Evolutionary conservation across 2,113 vertebrate genomes (phyloP).

Genomic region (Mirza zaza): DNA sequence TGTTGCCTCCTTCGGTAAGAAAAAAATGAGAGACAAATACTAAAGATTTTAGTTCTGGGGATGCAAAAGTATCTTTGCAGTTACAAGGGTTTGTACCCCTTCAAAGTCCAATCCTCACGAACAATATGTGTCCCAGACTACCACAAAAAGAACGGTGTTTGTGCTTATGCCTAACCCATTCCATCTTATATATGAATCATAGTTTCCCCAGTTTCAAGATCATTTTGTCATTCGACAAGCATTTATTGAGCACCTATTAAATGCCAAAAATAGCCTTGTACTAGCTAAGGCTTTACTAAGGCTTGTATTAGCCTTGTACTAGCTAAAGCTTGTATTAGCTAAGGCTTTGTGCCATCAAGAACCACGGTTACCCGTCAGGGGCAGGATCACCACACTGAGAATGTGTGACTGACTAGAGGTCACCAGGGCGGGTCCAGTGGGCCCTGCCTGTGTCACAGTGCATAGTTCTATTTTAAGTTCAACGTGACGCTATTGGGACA

Average conservation of each 20-base stretch:
- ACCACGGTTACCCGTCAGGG: not conserved
- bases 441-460: not conserved
- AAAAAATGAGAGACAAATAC: not conserved
- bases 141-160: not conserved
- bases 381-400: not conserved
- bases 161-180: fast-evolving
- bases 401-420: not conserved
- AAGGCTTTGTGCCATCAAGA: not conserved
- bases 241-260: not conserved
- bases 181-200: fast-evolving
- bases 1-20: fast-evolving
- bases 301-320: not conserved
- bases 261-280: not conserved
- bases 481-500: fast-evolving
- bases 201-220: not conserved
- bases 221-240: not conserved
- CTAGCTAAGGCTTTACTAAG: too few species aligned
- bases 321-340: too few species aligned
- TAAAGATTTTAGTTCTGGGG: not conserved
- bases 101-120: not conserved
- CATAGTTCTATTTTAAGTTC: not conserved
- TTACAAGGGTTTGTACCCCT: too few species aligned
- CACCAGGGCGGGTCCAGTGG: not conserved
- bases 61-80: not conserved
- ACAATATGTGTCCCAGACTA: fast-evolving